Evolutionary conservation across 1,140 invertebrate species (phyloP).

Genomic region (Drosophila sp.): DNA sequence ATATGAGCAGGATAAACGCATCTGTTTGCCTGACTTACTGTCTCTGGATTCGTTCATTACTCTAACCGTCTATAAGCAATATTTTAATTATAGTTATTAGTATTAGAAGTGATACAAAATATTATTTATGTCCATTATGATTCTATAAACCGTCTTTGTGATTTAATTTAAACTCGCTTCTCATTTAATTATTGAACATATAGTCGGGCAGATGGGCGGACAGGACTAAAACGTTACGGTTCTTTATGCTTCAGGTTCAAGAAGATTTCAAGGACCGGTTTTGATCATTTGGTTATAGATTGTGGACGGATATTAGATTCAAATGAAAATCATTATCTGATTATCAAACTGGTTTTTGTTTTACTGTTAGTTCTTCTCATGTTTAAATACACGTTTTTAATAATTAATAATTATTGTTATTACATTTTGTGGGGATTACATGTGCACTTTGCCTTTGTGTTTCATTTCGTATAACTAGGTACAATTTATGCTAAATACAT

Average conservation of each 20-base stretch:
- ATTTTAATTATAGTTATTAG: conserved; percentile 74
- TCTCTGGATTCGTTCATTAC: conserved; percentile 54
- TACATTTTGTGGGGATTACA: conserved; percentile 41
- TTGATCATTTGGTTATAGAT: too few species aligned
- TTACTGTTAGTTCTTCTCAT: conserved; percentile 23
- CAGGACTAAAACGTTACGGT: too few species aligned
- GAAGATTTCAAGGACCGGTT: too few species aligned
- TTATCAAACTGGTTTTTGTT: conserved; percentile 5
- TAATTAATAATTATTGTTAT: conserved; percentile 51
- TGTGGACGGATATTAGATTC: too few species aligned
- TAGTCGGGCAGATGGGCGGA: too few species aligned
- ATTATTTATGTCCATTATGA: background rate
- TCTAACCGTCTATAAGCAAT: conserved; percentile 53
- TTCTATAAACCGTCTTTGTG: background rate
- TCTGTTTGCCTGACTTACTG: conserved; percentile 60
- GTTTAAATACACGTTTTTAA: conserved; percentile 54
- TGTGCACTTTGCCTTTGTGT: conserved; percentile 34
- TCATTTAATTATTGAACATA: too few species aligned
- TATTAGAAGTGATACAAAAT: background rate
- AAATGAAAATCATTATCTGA: background rate
- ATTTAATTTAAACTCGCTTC: too few species aligned
- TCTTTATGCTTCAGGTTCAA: too few species aligned
- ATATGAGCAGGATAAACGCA: conserved; percentile 56
- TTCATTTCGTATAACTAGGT: conserved; percentile 51
- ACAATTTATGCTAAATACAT: conserved; percentile 64